Conservation (phyloP, 2,888 invertebrate genomes). For the Temnothorax unifasciatus region DNA sequence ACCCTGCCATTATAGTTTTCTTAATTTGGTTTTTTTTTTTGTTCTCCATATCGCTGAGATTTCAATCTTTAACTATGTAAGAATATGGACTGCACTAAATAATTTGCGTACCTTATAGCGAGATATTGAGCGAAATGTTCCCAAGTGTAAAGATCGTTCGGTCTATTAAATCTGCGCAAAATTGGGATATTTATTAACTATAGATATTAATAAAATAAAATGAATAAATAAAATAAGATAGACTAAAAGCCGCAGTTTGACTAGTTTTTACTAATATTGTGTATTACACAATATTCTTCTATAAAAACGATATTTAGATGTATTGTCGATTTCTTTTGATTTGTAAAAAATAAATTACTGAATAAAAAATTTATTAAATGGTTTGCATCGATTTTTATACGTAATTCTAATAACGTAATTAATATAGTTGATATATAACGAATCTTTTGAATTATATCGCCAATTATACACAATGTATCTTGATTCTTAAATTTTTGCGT, state of each 20-base stretch:
- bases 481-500: neutral
- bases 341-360: neutral
- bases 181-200: neutral
- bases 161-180: neutral
- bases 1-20: slow-evolving; percentile 16
- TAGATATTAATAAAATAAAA: neutral
- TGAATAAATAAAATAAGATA: neutral
- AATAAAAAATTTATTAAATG: neutral
- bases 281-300: neutral
- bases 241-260: neutral
- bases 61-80: slow-evolving; percentile 28
- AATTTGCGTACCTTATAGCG: neutral
- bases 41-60: neutral
- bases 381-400: neutral
- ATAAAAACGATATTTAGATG: neutral
- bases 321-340: neutral
- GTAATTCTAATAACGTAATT: neutral
- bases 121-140: slow-evolving; percentile 12
- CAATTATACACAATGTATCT: neutral
- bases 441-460: neutral
- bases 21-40: neutral
- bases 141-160: neutral
- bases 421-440: neutral
- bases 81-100: slow-evolving; percentile 21
- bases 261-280: neutral